A percentile compares a stretch with the other conserved stretches of the same genome.
Evolutionary conservation across 2,888 invertebrate species (phyloP).

Genomic region (Eupithecia inturbata): DNA sequence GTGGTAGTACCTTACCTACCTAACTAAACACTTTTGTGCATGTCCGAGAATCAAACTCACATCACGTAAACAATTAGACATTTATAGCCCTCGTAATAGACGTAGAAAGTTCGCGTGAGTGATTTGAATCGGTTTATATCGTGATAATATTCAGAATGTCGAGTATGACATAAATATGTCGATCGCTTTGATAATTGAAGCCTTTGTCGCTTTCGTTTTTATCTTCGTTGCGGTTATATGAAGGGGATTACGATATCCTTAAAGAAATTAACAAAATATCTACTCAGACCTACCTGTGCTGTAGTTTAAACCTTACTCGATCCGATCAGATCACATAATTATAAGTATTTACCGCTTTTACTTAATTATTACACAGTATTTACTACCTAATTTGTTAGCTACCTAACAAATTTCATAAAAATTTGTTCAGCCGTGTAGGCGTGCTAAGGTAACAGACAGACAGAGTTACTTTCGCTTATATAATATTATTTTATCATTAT

Average conservation of each 20-base stretch:
- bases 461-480: too few relatives aligned
- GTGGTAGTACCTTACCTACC: background rate
- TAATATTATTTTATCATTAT: too few relatives aligned
- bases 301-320: too few relatives aligned
- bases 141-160: background rate
- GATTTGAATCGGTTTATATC: background rate
- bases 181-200: background rate
- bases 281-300: too few relatives aligned
- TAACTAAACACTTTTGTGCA: background rate
- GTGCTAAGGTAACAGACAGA: too few relatives aligned
- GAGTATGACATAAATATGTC: background rate
- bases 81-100: background rate
- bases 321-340: too few relatives aligned
- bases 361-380: too few relatives aligned
- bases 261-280: too few relatives aligned
- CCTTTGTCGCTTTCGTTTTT: slow-evolving; percentile 5
- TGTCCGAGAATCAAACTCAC: background rate
- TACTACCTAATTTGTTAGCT: too few relatives aligned
- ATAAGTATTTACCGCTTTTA: too few relatives aligned
- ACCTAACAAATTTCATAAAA: too few relatives aligned
- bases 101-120: slow-evolving; percentile 1
- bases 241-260: background rate
- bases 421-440: too few relatives aligned
- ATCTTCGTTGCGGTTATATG: background rate
- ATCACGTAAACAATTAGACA: slow-evolving; percentile 3